Percentiles rank a stretch among this genome's conserved stretches.
phyloP scores from a whole-genome alignment of 2,797 vertebrate species.

The Arrhamphus sclerolepis region DNA sequence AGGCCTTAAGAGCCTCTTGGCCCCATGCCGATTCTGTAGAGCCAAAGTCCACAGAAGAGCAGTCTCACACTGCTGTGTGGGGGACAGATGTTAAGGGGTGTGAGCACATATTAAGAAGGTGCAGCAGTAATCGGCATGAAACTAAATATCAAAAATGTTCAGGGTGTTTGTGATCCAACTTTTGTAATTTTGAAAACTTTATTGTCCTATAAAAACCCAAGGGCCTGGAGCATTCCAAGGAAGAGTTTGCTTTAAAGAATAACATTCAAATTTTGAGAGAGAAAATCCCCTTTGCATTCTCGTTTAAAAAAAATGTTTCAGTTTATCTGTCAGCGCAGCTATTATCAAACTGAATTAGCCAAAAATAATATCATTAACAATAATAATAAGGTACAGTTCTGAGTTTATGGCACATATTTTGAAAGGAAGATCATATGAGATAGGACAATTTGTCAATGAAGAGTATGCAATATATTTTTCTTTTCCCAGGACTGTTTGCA shows the following conservation, averaged over 20 bases:
- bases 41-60: slow-evolving; percentile 43
- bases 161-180: slow-evolving; percentile 17
- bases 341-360: too few relatives aligned
- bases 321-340: too few relatives aligned
- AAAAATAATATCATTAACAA: too few relatives aligned
- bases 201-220: not conserved
- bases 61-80: slow-evolving; percentile 26
- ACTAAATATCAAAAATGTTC: slow-evolving; percentile 35
- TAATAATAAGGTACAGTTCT: too few relatives aligned
- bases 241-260: slow-evolving; percentile 18
- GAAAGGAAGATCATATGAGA: too few relatives aligned
- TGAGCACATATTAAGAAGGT: slow-evolving; percentile 23
- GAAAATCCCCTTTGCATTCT: too few relatives aligned
- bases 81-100: slow-evolving; percentile 53
- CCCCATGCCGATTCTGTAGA: slow-evolving; percentile 54
- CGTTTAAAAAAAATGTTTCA: too few relatives aligned
- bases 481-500: too few relatives aligned
- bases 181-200: slow-evolving; percentile 5
- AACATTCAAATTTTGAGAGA: too few relatives aligned
- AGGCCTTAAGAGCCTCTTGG: slow-evolving; percentile 50
- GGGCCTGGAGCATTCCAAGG: slow-evolving; percentile 41
- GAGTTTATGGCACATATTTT: too few relatives aligned
- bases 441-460: too few relatives aligned
- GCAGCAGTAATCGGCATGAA: slow-evolving; percentile 9
- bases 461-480: not conserved